These are phyloP conservation scores for Lithodes maja DNA, from an alignment of 2,888 invertebrate species.

Conservation along the genomic window DNA sequence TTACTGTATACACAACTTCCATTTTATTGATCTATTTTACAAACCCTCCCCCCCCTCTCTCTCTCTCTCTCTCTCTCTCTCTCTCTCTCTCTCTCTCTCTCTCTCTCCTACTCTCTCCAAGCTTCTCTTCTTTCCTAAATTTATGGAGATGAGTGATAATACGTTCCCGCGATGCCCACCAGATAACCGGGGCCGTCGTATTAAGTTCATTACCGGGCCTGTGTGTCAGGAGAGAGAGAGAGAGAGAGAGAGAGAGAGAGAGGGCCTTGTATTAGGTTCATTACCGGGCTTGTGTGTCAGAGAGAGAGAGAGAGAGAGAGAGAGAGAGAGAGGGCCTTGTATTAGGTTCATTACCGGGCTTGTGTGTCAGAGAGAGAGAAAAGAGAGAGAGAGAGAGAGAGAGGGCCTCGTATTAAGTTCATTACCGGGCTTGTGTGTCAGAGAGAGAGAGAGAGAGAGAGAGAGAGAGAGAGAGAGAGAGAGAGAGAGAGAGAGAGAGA, in stretches of 20 bases:
- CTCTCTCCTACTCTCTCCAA: neutral
- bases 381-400: conserved; percentile 10
- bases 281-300: neutral
- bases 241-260: conserved; percentile 14
- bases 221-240: conserved; percentile 25
- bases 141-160: conserved; percentile 1
- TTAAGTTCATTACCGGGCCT: neutral
- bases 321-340: neutral
- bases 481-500: conserved; percentile 36
- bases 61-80: neutral
- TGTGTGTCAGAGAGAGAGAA: neutral
- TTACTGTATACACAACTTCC: no score
- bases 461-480: conserved; percentile 36
- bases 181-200: neutral
- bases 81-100: neutral
- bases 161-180: neutral
- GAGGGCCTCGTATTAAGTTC: neutral
- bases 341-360: neutral
- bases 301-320: conserved; percentile 16
- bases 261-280: neutral
- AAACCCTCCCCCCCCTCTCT: neutral
- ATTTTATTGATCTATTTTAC: no score
- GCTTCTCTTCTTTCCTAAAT: neutral
- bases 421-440: neutral
- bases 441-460: conserved; percentile 21